Conservation (phyloP, 2,888 invertebrate species). For the Sturmia bella region DNA sequence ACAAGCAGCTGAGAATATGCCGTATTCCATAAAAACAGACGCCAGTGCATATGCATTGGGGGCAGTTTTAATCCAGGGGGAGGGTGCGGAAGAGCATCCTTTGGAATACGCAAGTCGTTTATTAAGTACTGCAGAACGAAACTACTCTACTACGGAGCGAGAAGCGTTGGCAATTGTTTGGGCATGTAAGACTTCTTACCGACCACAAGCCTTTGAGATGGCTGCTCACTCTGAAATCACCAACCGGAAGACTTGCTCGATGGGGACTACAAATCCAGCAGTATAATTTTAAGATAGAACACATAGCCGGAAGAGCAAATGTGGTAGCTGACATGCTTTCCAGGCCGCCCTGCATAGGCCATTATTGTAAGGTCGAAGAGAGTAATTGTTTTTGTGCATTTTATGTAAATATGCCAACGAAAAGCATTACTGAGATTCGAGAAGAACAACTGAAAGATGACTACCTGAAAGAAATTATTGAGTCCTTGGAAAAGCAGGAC, state of each 20-base stretch:
- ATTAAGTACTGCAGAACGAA: conserved; percentile 75
- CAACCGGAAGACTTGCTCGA: too few species aligned
- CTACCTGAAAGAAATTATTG: conserved; percentile 17
- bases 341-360: conserved; percentile 25
- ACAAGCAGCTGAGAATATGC: conserved; percentile 37
- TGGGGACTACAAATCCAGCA: conserved; percentile 81
- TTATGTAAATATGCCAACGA: conserved; percentile 22
- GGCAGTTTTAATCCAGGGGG: conserved; percentile 46
- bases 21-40: conserved; percentile 38
- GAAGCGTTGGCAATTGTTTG: conserved; percentile 75
- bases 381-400: conserved; percentile 40
- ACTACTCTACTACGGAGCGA: conserved; percentile 80
- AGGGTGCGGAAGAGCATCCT: conserved; percentile 44
- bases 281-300: conserved; percentile 78
- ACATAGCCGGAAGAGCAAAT: conserved; percentile 76
- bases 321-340: conserved; percentile 57
- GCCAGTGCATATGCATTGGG: conserved; percentile 29
- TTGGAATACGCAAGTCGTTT: conserved; percentile 71
- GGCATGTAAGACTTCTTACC: conserved; percentile 25
- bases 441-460: conserved; percentile 35
- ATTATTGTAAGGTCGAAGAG: not conserved
- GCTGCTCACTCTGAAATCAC: conserved; percentile 78
- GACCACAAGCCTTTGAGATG: conserved; percentile 82
- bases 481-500: conserved; percentile 17
- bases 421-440: conserved; percentile 44